Conservation (phyloP, 2,113 vertebrate genomes). For the Reinhardtius hippoglossoides region DNA sequence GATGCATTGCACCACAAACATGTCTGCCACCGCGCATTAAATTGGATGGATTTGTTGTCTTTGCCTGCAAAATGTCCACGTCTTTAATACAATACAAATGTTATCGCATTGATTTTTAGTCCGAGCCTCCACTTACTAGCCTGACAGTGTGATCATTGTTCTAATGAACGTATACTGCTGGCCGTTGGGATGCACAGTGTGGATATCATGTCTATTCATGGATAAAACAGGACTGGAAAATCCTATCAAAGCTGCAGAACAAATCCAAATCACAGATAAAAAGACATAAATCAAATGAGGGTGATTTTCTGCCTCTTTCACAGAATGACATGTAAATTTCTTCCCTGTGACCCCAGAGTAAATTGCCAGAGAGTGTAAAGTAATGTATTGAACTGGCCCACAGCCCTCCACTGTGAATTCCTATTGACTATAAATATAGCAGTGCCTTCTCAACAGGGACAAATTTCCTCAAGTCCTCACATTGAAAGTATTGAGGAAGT, state of each 20-base stretch:
- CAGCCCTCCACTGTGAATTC: not conserved
- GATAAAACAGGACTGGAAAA: conserved; percentile 42
- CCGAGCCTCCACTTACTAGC: conserved; percentile 18
- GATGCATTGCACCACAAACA: conserved; percentile 1
- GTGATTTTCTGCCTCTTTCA: conserved; percentile 37
- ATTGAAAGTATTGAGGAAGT: conserved; percentile 28
- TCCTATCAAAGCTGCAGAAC: conserved; percentile 40
- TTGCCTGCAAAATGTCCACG: conserved; percentile 20
- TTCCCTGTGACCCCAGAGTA: conserved; percentile 42
- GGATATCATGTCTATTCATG: conserved; percentile 31
- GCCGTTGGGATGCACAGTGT: conserved; percentile 6
- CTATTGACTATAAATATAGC: conserved; percentile 31
- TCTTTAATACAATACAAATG: conserved; percentile 7
- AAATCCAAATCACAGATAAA: conserved; percentile 36
- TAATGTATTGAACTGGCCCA: conserved; percentile 49
- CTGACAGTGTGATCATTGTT: conserved; percentile 36
- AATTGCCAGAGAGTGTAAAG: conserved; percentile 39
- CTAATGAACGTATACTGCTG: conserved; percentile 22
- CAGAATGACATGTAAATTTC: conserved; percentile 40
- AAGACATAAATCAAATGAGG: conserved; percentile 29
- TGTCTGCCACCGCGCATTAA: conserved; percentile 3
- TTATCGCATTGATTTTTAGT: not conserved
- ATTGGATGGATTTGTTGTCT: conserved; percentile 1
- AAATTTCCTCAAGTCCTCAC: conserved; percentile 28
- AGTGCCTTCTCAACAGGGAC: conserved; percentile 11